phyloP scores from a whole-genome alignment of 2,113 vertebrate genomes.

The Eubucco bourcierii region DNA sequence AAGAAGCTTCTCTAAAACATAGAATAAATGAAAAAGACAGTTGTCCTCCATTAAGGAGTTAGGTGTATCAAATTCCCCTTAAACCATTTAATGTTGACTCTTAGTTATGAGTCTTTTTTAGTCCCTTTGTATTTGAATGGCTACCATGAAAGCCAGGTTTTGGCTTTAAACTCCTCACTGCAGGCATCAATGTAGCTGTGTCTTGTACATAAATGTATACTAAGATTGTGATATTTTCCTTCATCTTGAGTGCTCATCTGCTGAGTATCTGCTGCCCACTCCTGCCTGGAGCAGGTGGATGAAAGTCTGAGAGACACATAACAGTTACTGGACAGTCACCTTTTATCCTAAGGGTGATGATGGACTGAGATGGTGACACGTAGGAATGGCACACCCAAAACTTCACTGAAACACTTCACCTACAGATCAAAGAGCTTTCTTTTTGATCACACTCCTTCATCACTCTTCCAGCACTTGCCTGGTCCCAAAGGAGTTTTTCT shows the following conservation, averaged over 20 bases:
- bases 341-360: neutral
- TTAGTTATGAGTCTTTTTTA: neutral
- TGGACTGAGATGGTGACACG: neutral
- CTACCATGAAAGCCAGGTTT: neutral
- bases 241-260: neutral
- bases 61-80: neutral
- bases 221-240: neutral
- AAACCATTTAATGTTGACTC: neutral
- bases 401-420: neutral
- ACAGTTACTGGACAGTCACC: neutral
- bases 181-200: neutral
- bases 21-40: neutral
- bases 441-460: neutral
- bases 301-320: neutral
- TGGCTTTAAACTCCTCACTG: neutral
- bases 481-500: neutral
- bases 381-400: neutral
- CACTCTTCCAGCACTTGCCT: neutral
- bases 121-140: accelerated
- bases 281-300: neutral
- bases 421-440: neutral
- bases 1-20: neutral
- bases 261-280: neutral
- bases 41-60: neutral
- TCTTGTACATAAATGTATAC: neutral